A percentile compares a stretch with the other conserved stretches of the same genome.
Conservation (phyloP, 1,140 invertebrate species). For the Drosophila navojoa region DNA sequence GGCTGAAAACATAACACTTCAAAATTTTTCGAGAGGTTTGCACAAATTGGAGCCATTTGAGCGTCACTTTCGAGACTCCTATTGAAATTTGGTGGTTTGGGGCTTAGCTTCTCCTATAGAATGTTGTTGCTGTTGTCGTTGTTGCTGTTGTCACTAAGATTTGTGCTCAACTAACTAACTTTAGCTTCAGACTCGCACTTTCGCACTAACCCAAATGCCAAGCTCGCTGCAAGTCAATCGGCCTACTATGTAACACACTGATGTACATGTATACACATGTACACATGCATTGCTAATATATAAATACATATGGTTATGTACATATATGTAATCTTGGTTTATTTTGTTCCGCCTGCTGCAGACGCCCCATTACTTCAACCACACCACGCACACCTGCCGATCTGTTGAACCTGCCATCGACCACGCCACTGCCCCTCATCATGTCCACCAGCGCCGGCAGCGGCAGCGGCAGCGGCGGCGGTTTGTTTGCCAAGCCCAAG, state of each 20-base stretch:
- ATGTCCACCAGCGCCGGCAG: constrained; percentile 70
- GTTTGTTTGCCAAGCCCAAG: constrained; percentile 62
- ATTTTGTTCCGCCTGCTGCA: constrained; percentile 18
- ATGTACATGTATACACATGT: no score
- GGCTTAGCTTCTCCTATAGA: constrained; percentile 74
- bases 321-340: background rate
- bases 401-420: constrained; percentile 55
- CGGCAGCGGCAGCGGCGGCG: constrained; percentile 42
- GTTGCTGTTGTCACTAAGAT: constrained; percentile 57
- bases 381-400: constrained; percentile 63
- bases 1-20: background rate
- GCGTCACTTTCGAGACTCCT: constrained; percentile 35
- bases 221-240: constrained; percentile 46
- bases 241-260: background rate
- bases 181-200: constrained; percentile 61
- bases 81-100: constrained; percentile 78
- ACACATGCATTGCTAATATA: background rate
- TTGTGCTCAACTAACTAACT: constrained; percentile 81
- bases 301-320: background rate
- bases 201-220: constrained; percentile 67
- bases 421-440: constrained; percentile 73
- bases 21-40: constrained; percentile 1
- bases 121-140: constrained; percentile 49
- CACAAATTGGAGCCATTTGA: constrained; percentile 35
- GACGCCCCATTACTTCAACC: constrained; percentile 81